phyloP scores from a whole-genome alignment of 2,113 vertebrate genomes.

The Struthio camelus region DNA sequence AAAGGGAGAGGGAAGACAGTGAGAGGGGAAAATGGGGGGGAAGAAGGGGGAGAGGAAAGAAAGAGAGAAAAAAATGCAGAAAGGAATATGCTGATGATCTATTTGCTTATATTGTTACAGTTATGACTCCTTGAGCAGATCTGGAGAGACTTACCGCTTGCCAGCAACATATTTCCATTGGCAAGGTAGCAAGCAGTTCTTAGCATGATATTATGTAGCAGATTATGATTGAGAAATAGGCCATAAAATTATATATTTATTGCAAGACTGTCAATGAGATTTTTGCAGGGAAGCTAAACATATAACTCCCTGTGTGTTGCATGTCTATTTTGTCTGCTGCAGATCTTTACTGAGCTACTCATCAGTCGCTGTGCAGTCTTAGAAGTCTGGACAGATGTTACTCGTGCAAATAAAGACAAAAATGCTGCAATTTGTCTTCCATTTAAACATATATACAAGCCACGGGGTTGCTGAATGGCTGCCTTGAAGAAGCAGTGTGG shows the following conservation, averaged over 20 bases:
- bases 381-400: conserved; percentile 8
- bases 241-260: conserved; percentile 60
- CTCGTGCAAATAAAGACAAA: conserved; percentile 15
- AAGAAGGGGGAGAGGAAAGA: background rate
- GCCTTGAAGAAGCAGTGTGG: background rate
- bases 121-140: conserved; percentile 61
- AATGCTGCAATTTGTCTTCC: conserved; percentile 6
- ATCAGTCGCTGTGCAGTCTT: background rate
- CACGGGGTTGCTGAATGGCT: background rate
- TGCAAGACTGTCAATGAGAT: conserved; percentile 11
- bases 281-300: conserved; percentile 20
- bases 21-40: conserved; percentile 38
- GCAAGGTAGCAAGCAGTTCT: conserved; percentile 57
- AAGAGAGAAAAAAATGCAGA: background rate
- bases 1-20: background rate
- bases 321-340: background rate
- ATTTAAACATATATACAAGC: conserved; percentile 3
- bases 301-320: background rate
- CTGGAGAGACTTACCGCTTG: conserved; percentile 52
- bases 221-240: conserved; percentile 61
- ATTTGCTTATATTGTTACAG: conserved; percentile 71
- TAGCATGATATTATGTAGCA: conserved; percentile 56
- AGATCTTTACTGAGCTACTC: background rate
- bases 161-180: conserved; percentile 73
- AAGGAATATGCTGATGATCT: conserved; percentile 66